Base-by-base conservation (phyloP, 2,113 vertebrate genomes). In the Zonotrichia leucophrys region DNA sequence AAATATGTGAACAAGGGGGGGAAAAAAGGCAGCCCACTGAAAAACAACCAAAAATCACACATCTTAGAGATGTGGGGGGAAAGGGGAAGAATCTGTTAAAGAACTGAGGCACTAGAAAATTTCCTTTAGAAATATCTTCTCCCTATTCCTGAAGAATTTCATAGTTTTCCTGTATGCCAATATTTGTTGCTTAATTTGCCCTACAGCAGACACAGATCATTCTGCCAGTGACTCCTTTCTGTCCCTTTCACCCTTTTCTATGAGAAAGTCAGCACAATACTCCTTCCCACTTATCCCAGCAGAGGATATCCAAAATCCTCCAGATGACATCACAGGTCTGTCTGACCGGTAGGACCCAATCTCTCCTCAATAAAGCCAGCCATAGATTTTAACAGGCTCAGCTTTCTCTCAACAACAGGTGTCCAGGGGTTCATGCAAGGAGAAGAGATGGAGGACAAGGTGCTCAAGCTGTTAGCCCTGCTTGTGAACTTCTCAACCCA, bases 371-470 rank as follows among this genome's bases (percentile, higher is more conserved):
- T 24, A 53, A 80, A 74, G 59, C 12, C 19, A 70, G 28, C 8
- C 11, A 0, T 11, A 58, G 42, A 75, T n/a, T 87, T 89, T 35
- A 83, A 55, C 37, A 83, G 44, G 33, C 27, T 59, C 35, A 66
- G 68, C 22, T 80, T 78, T 10, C 11, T 28, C 47, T 52, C 41
- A 74, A 15, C 27, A 41, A 50, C 77, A 90, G 39, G 4, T n/a
- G 83, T 78, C 49, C 73, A 93, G 55, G 47, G 9, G 33, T 72
- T 91, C 63, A 93, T 28, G 39, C 56, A 89, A 87, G 85, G 81
- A 91, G 37, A 92, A 87, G 76, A 55, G 25, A 68, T 3, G 4
- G 24, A 89, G 23, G n/a, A 92, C 68, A 94, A 72, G 3, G 47
- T 2, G 12, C 30, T 87, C 3, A 3, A 75, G 73, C 69, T 67